phyloP scores from a whole-genome alignment of 2,113 vertebrate genomes.

The Carollia perspicillata region DNA sequence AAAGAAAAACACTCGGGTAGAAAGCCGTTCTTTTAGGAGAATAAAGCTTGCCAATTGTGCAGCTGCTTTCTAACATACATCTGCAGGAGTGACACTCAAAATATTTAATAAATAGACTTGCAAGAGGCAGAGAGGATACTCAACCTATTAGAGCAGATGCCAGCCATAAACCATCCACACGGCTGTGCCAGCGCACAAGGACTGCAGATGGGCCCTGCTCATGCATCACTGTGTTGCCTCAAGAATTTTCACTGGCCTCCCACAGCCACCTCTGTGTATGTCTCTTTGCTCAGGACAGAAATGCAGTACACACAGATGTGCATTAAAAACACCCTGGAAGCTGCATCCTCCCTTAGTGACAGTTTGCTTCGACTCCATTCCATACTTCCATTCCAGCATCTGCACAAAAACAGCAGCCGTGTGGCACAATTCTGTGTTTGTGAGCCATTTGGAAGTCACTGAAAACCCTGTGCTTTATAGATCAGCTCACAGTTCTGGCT shows the following conservation, averaged over 20 bases:
- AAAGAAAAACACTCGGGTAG: neutral
- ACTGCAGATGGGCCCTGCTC: neutral
- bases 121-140: neutral
- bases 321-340: neutral
- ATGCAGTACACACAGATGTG: neutral
- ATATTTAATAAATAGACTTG: conserved; percentile 17
- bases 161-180: neutral
- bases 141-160: neutral
- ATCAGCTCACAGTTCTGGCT: neutral
- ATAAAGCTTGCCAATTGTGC: neutral
- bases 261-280: neutral
- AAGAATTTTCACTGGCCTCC: neutral
- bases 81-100: neutral
- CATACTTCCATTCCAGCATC: neutral
- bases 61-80: conserved; percentile 20
- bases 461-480: neutral
- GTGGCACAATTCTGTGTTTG: neutral
- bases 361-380: neutral
- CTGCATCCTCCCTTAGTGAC: neutral
- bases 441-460: neutral
- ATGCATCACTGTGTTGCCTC: neutral
- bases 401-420: neutral
- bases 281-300: conserved; percentile 1
- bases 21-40: neutral
- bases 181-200: neutral